phyloP scores from a whole-genome alignment of 2,113 vertebrate species.

The Coracopsis vasa region DNA sequence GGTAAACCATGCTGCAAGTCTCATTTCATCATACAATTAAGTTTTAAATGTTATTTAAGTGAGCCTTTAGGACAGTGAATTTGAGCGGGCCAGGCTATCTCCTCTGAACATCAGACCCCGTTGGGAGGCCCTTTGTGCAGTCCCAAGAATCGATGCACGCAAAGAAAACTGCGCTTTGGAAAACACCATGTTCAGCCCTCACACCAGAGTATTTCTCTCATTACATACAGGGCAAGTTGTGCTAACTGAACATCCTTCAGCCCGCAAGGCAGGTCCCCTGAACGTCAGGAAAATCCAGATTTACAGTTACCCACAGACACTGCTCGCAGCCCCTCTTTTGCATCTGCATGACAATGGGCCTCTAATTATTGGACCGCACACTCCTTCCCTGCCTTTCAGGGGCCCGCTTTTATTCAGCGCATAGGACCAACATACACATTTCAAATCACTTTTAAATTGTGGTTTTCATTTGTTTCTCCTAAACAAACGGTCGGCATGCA shows the following conservation, averaged over 20 bases:
- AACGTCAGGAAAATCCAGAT: background rate
- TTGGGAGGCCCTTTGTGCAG: background rate
- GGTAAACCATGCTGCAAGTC: background rate
- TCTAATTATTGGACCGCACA: conserved; percentile 7
- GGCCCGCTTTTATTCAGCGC: background rate
- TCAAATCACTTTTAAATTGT: conserved; percentile 39
- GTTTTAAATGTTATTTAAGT: background rate
- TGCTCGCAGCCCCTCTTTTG: background rate
- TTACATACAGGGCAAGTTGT: background rate
- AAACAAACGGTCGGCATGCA: background rate
- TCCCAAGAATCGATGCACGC: fast-evolving
- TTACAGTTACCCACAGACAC: background rate
- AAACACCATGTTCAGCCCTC: background rate
- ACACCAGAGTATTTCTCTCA: fast-evolving
- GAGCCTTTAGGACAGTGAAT: background rate
- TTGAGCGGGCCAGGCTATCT: background rate
- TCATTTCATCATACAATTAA: background rate
- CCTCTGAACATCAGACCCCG: background rate
- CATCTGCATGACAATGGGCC: conserved; percentile 48
- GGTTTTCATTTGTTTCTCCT: conserved; percentile 31
- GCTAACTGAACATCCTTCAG: background rate
- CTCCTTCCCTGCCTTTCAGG: conserved; percentile 44
- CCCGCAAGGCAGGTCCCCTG: fast-evolving
- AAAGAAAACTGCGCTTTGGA: background rate
- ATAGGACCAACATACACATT: conserved; percentile 36